phyloP scores from a whole-genome alignment of 2,113 vertebrate genomes.

The Sphyrna mokarran region DNA sequence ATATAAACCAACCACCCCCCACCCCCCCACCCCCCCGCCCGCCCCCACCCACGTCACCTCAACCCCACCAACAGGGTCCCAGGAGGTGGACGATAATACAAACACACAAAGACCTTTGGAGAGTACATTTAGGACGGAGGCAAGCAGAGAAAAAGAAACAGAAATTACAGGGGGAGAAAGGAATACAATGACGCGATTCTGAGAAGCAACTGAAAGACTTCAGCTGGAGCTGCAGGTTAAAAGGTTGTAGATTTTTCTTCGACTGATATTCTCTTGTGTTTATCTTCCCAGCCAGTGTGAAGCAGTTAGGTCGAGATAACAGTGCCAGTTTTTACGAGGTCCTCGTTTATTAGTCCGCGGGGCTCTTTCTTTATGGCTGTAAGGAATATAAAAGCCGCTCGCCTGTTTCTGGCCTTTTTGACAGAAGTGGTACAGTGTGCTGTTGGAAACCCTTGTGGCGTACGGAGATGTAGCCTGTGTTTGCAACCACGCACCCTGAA shows the following conservation, averaged over 20 bases:
- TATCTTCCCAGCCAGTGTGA: not conserved
- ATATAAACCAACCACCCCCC: not conserved
- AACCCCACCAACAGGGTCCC: not conserved
- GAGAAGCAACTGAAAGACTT: not conserved
- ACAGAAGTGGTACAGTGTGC: not conserved
- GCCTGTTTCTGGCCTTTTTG: not conserved
- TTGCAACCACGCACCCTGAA: not conserved
- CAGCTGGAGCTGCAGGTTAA: not conserved
- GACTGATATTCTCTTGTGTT: slow-evolving; percentile 11
- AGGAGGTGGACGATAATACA: not conserved
- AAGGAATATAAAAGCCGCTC: not conserved
- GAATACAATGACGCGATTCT: not conserved
- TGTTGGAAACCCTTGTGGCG: not conserved
- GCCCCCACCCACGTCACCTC: not conserved
- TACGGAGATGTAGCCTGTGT: not conserved
- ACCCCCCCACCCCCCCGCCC: not conserved
- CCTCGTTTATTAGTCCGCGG: slow-evolving; percentile 7
- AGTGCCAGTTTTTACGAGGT: not conserved
- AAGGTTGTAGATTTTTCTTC: slow-evolving; percentile 1
- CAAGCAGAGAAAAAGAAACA: not conserved
- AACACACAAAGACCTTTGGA: not conserved
- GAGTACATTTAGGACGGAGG: not conserved
- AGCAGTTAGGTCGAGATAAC: slow-evolving; percentile 29
- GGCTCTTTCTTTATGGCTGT: not conserved
- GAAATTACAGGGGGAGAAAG: slow-evolving; percentile 8